Evolutionary conservation across 1,140 invertebrate species (phyloP), one percentile per base, ranked within the genome.

Genomic region (Tribolium madens): DNA sequence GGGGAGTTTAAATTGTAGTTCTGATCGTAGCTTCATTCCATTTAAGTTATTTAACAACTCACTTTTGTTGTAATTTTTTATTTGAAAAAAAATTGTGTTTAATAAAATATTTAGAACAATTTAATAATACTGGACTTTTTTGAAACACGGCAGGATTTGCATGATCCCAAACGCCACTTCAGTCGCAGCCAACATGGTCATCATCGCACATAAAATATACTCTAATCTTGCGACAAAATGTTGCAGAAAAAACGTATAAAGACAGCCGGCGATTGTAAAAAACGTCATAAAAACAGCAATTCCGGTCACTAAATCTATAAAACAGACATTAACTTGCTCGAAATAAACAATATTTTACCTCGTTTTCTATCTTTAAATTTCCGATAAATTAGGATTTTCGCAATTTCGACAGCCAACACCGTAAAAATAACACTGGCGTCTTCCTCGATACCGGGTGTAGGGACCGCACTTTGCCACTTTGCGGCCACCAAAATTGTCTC

Each of bases 91-190:
- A 71, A 71, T 72, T 60, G 73, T 78, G 77, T 78, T 78, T 78
- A 78, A 78, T 78, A 78, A 78, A 78, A 78, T 15, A 78, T 76
- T 48, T 71, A 71, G 68, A 71, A 52, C 50, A 12, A 31, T 36
- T 79, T 75, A 82, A 69, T 83, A 83, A 73, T 82, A 83, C 5
- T 80, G 81, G 42, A 75, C 75, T 76, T 77, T 81, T 64, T 77
- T 68, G 52, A 70, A 81, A 76, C 82, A 83, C 6, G 79, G 78
- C 17, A 79, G 33, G 6, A 82, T 26, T 69, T 83, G 78, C 7
- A 83, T 64, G 13, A 64, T 50, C 1, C 82, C 82, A 68, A 83
- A 82, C 12, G 72, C 69, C 7, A 83, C 73, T 76, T 83, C 82
- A 5, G 79, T 80, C 7, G 60, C 26, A 1, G 82, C 76, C 68